Conservation (phyloP, 2,888 invertebrate species). For the Heteromurus nitidus region DNA sequence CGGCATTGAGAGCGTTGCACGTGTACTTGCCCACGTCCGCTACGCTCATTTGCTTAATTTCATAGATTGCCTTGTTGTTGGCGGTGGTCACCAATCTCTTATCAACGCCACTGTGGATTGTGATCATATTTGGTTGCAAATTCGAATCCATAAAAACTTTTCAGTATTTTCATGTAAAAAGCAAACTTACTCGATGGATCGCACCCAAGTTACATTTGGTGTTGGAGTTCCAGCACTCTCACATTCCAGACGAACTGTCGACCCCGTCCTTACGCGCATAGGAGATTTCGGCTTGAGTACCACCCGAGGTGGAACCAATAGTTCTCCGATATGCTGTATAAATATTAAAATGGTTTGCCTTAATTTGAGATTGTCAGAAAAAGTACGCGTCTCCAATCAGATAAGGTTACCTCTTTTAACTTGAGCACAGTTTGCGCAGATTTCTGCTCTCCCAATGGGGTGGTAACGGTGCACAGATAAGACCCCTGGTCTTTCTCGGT, state of each 20-base stretch:
- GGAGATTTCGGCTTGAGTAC: constrained; percentile 62
- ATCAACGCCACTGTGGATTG: constrained; percentile 48
- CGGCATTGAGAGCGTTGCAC: constrained; percentile 53
- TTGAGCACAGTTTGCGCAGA: constrained; percentile 38
- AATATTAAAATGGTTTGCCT: neutral
- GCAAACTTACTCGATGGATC: constrained; percentile 65
- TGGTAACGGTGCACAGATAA: constrained; percentile 63
- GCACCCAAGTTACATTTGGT: constrained; percentile 65
- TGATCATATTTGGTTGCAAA: too few species aligned
- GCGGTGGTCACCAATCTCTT: constrained; percentile 55
- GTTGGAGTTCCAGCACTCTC: constrained; percentile 60
- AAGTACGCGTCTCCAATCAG: too few species aligned
- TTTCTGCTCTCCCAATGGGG: constrained; percentile 30
- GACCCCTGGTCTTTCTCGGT: constrained; percentile 55
- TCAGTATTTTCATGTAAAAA: neutral
- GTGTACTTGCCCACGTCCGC: constrained; percentile 67
- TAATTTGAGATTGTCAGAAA: too few species aligned
- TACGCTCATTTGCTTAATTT: constrained; percentile 63
- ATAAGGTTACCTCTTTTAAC: constrained; percentile 18
- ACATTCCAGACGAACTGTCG: constrained; percentile 60
- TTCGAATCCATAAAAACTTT: too few species aligned
- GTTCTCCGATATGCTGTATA: neutral
- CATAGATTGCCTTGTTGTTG: constrained; percentile 45
- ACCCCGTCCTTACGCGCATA: constrained; percentile 57
- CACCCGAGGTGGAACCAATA: constrained; percentile 41